These are phyloP conservation scores for Lateolabrax maculatus DNA, from an alignment of 2,797 vertebrate genomes.

Conservation along the genomic window DNA sequence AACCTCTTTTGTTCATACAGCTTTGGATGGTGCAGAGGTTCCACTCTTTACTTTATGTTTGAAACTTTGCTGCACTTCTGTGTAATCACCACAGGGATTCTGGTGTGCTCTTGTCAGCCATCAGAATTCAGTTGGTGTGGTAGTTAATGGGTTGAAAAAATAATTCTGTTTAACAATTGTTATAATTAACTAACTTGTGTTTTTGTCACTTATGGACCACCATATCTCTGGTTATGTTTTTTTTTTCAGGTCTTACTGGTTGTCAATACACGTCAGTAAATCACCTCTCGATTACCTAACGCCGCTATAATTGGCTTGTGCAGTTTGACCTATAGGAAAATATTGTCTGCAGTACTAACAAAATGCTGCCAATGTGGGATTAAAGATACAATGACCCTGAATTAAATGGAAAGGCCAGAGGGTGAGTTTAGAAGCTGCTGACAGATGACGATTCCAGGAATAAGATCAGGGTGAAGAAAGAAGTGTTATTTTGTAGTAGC, in stretches of 20 bases:
- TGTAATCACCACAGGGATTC: neutral
- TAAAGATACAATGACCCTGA: constrained; percentile 45
- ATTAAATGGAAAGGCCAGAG: constrained; percentile 49
- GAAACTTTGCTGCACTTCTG: neutral
- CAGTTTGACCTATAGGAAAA: constrained; percentile 28
- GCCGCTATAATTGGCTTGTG: neutral
- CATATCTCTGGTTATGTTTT: neutral
- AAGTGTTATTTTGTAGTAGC: constrained; percentile 44
- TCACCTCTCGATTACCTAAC: constrained; percentile 7
- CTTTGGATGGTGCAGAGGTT: neutral
- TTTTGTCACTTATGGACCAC: neutral
- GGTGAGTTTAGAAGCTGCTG: constrained; percentile 42
- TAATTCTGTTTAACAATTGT: neutral
- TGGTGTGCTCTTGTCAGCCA: no score
- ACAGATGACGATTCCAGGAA: constrained; percentile 50
- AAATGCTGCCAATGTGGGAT: constrained; percentile 32
- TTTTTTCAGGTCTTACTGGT: neutral
- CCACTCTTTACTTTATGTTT: neutral
- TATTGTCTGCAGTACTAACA: neutral
- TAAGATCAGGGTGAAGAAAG: constrained; percentile 37
- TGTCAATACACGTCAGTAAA: constrained; percentile 7
- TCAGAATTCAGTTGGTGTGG: neutral
- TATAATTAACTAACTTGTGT: neutral
- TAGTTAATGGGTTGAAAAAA: neutral
- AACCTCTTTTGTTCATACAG: neutral